Conservation (phyloP, 1,140 invertebrate genomes). For the Euschistus heros region DNA sequence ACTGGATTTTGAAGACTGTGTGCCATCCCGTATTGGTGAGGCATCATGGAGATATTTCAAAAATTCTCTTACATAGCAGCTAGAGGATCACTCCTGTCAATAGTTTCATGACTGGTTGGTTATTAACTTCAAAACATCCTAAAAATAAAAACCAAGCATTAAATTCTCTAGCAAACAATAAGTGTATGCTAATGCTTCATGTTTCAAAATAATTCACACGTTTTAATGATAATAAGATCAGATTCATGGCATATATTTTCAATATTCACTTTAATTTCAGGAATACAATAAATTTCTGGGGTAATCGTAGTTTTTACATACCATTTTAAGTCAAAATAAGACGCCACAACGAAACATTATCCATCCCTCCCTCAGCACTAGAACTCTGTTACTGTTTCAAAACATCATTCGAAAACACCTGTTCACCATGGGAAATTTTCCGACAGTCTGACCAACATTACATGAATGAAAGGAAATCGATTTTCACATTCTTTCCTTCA, state of each 20-base stretch:
- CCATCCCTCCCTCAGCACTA: slow-evolving; percentile 1
- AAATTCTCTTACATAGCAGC: slow-evolving; percentile 6
- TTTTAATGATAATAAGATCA: too few relatives aligned
- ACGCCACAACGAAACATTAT: not conserved
- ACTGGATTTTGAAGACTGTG: slow-evolving; percentile 64
- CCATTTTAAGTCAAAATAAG: not conserved
- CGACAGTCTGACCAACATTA: slow-evolving; percentile 43
- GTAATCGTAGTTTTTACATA: too few relatives aligned
- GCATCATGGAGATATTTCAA: slow-evolving; percentile 40
- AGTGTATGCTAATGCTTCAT: too few relatives aligned
- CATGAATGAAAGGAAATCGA: slow-evolving; percentile 9
- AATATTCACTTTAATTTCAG: too few relatives aligned
- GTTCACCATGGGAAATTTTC: slow-evolving; percentile 50
- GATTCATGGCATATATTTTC: too few relatives aligned
- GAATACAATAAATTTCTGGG: too few relatives aligned
- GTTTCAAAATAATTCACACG: too few relatives aligned
- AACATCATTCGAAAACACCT: slow-evolving; percentile 46
- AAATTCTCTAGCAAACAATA: too few relatives aligned
- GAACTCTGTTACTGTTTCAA: slow-evolving; percentile 25
- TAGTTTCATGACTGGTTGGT: not conserved
- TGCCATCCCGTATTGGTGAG: slow-evolving; percentile 63
- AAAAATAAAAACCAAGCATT: too few relatives aligned
- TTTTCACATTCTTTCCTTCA: not conserved
- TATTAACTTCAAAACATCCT: too few relatives aligned
- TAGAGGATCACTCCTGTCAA: not conserved